Base-by-base conservation (phyloP, 2,113 vertebrate species). In the Brachyhypopomus gauderio region DNA sequence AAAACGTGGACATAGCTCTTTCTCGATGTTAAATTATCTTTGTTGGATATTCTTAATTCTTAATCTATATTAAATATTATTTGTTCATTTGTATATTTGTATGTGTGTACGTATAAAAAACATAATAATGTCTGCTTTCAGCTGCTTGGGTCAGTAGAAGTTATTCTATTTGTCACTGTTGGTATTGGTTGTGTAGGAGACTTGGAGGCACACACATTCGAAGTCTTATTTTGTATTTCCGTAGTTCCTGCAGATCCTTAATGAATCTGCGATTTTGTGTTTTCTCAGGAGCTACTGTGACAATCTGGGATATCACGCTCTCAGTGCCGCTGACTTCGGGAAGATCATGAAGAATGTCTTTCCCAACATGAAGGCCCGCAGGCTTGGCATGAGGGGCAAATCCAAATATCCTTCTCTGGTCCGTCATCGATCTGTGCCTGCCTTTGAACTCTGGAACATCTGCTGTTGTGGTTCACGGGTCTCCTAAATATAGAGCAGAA, bases 341-440 rank as follows among this genome's bases (percentile, higher is more conserved):
- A 99, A 99, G 93, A 98, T 99, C 88, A 99, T 99, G 97, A 99
- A 99, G 93, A 99, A 98, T 19, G 96, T 99, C 86, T 99, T 99
- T 93, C 98, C 98, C 58, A 99, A 98, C 91, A 99, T 99, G 98
- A 99, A 99, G 93, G 98, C 98, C 17, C 97, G 98, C 83, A 96
- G 98, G 85, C 95, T 99, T 82, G 98, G 98, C 94, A 99, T 97
- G 89, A 96, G 98, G 93, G 98, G 98, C 90, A 99, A 99, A 96
- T 99, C 98, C 75, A 99, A 99, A 99, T 99, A 99, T 99, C 98
- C 97, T 99, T 98, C 89, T 83, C 81, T 91, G 89, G 77, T 91
- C 89, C 89, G 90, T 52, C 90, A 82, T 72, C 79, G 74, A 84
- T 87, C 77, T 87, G 84, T 91, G 90, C 83, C 64, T 85, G 63